A percentile compares a stretch with the other conserved stretches of the same genome.
These are phyloP conservation scores for Zaprionus kolodkinae DNA, from an alignment of 1,140 invertebrate species.

Conservation along the genomic window DNA sequence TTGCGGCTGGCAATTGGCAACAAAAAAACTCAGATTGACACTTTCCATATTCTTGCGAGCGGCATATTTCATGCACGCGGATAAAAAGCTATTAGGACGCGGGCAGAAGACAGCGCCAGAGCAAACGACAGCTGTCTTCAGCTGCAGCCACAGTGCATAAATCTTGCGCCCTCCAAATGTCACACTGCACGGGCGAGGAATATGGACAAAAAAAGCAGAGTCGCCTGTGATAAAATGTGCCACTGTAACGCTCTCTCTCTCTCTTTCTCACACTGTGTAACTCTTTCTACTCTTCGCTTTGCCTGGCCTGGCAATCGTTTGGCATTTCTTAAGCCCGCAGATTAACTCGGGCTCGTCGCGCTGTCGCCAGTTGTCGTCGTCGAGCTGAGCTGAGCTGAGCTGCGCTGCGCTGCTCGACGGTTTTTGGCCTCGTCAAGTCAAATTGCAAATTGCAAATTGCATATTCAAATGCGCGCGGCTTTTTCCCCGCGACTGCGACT, in stretches of 20 bases:
- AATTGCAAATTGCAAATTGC: constrained; percentile 82
- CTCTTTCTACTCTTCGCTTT: background rate
- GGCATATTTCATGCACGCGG: constrained; percentile 78
- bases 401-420: background rate
- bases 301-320: constrained; percentile 52
- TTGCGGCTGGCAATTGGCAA: constrained; percentile 40
- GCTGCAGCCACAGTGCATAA: constrained; percentile 79
- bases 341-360: constrained; percentile 60
- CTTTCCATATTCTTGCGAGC: constrained; percentile 67
- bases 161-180: constrained; percentile 80
- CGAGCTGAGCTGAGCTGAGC: constrained; percentile 8
- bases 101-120: constrained; percentile 57
- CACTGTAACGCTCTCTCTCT: constrained; percentile 26
- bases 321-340: constrained; percentile 75
- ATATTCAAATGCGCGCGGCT: constrained; percentile 79
- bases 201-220: constrained; percentile 44
- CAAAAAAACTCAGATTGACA: constrained; percentile 70
- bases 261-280: background rate
- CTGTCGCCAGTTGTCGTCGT: constrained; percentile 37
- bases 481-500: constrained; percentile 72
- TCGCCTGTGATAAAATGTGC: constrained; percentile 70
- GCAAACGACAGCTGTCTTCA: constrained; percentile 81
- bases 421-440: constrained; percentile 76
- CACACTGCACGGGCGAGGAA: constrained; percentile 47
- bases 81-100: constrained; percentile 75